phyloP scores from a whole-genome alignment of 2,797 vertebrate species.

The Gambelia wislizenii region DNA sequence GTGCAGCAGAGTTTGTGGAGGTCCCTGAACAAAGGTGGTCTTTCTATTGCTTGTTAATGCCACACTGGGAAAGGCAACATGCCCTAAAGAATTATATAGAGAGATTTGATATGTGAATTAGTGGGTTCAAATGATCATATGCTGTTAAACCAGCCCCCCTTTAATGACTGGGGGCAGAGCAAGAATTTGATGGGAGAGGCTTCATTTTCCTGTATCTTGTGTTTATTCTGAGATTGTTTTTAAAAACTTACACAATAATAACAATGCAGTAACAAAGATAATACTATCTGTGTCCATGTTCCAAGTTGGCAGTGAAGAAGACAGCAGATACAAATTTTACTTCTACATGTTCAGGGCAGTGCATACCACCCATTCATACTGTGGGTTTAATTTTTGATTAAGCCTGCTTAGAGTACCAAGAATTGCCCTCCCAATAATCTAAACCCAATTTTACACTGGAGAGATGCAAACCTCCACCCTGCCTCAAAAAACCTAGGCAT shows the following conservation, averaged over 20 bases:
- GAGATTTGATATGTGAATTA: no score
- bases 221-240: not conserved
- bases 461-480: conserved; percentile 3
- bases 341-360: not conserved
- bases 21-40: no score
- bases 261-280: not conserved
- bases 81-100: no score
- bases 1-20: no score
- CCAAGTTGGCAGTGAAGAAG: not conserved
- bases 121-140: conserved; percentile 9
- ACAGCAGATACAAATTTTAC: not conserved
- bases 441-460: conserved; percentile 35
- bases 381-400: conserved; percentile 20
- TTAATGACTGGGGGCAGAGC: no score
- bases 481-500: not conserved
- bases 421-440: conserved; percentile 23
- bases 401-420: not conserved
- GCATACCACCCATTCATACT: not conserved
- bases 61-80: no score
- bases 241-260: not conserved
- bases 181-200: no score
- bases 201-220: not conserved
- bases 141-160: not conserved
- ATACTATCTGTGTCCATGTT: not conserved
- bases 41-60: no score